Evolutionary conservation across 2,888 invertebrate genomes (phyloP), one percentile per base, ranked within the genome.

Genomic region (Tipula unca): DNA sequence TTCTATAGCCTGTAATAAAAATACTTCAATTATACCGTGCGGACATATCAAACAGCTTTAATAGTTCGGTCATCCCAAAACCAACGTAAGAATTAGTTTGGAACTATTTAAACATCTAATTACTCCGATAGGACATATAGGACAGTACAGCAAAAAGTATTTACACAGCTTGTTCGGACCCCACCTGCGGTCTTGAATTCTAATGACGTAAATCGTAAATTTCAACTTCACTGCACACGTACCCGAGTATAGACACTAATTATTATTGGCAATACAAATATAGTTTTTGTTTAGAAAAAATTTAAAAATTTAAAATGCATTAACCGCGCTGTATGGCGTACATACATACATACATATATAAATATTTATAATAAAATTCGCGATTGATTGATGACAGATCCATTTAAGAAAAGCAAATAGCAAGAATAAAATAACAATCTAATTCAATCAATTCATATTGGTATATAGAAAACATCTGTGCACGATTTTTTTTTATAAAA

Each of bases 371-470:
- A 25, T 69, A 69, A 69, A 69, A 69, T 69, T 25, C 10, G 10
- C 25, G 69, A 69, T 69, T 69, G 69, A 69, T 69, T 69, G 69
- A 69, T 69, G 69, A 69, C 69, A 69, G 25, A 69, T 69, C 69
- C 69, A 69, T 69, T 69, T 69, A 69, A 20, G 25, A 69, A 69
- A 54, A 69, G 10, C 69, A 69, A 69, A 69, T 69, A 69, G 69
- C 69, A 25, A 69, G 25, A 69, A 69, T 69, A 69, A 25, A 69
- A 69, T 69, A 69, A 20, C 69, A 20, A 25, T 69, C 69, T 69
- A 69, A 69, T 69, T 69, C 69, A 69, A 69, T 69, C 69, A 69
- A 69, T 69, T 69, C n/a, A n/a, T 69, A 69, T 69, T 69, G 69
- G 25, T 25, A 69, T 69, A 69, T 69, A 69, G 69, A 69, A 69